Base-by-base conservation (phyloP, 2,797 vertebrate species). In the Pipistrellus kuhlii region DNA sequence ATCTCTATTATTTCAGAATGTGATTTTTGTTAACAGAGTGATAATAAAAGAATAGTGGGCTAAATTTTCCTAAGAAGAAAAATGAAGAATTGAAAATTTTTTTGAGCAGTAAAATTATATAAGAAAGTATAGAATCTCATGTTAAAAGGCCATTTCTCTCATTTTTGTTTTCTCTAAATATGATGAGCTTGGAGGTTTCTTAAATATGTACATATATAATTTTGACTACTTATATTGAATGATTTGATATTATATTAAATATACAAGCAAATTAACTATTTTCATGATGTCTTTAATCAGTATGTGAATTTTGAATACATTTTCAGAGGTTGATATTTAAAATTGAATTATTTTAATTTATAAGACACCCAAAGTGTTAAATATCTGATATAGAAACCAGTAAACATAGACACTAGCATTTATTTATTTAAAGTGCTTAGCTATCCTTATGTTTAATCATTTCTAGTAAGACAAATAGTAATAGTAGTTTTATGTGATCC, bases 21-120 rank as follows among this genome's bases (percentile, higher is more conserved):
- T 62, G n/a, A 59, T 62, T 96, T 96, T 93, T 94, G 94, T 83
- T 95, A 93, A 95, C 85, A 91, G 72, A 92, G 92, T 87, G 38
- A 93, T 95, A 93, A 88, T 90, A 90, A 84, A 88, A 85, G 73
- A 95, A 68, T 53, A 77, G 32, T 91, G 44, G 21, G 18, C 41
- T 91, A 59, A 46, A 46, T 87, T 92, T 96, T n/a, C 41, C 32
- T 48, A n/a, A 71, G 73, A 93, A 92, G 27, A 83, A 88, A 91
- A 87, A 66, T 32, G 18, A 93, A 90, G 44, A 25, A 13, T 94
- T 93, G 64, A 91, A 85, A 89, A 85, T 85, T n/a, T 5, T 72
- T 85, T 81, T 86, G 48, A 69, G 44, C 23, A 76, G 15, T 38
- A 85, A 90, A 94, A 68, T 66, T 76, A n/a, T n/a, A n/a, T n/a